Base-by-base conservation (phyloP, 2,888 invertebrate species). In the Erpobdella octoculata region DNA sequence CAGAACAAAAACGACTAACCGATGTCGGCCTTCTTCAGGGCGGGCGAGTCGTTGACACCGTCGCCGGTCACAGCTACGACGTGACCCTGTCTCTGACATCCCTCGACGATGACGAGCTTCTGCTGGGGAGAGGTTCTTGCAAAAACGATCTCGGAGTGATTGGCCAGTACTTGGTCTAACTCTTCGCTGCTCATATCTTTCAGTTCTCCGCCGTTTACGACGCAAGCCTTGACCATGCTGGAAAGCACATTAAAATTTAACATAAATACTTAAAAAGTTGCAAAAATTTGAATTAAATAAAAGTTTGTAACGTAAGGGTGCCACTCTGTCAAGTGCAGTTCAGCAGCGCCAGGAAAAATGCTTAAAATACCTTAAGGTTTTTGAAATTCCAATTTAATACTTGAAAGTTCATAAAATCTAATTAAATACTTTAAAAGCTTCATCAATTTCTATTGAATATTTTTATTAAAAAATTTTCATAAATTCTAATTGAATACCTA, bases 121-220 rank as follows among this genome's bases (percentile, higher is more conserved):
- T 94, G 94, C 82, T 83, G 83, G 28, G 94, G 94, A 61, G 93
- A 93, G 31, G 93, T 93, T 80, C 94, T 90, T 76, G 94, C 94
- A 86, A 94, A 94, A 79, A 95, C 94, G 82, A 95, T 95, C 86
- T 95, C 94, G 72, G 91, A 90, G 85, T 95, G 93, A 84, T 91
- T 85, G 86, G 90, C 89, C 77, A 96, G 87, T 80, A 95, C 91
- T 83, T 93, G 92, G 82, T 94, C 93, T 78, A 96, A 87, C 82
- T 84, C 78, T 0, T 80, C 92, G 67, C 89, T 88, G 76, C 89
- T 88, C 78, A 94, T 87, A 82, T 93, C 92, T 81, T 91, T 88
- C 78, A 95, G 88, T 83, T 93, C 81, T 59, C 78, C 77, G 48
- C 82, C 83, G 74, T 81, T 82, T 68, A 82, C 77, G 35, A 84